Evolutionary conservation across 2,888 invertebrate genomes (phyloP).

Genomic region (Hedychridium roseum): DNA sequence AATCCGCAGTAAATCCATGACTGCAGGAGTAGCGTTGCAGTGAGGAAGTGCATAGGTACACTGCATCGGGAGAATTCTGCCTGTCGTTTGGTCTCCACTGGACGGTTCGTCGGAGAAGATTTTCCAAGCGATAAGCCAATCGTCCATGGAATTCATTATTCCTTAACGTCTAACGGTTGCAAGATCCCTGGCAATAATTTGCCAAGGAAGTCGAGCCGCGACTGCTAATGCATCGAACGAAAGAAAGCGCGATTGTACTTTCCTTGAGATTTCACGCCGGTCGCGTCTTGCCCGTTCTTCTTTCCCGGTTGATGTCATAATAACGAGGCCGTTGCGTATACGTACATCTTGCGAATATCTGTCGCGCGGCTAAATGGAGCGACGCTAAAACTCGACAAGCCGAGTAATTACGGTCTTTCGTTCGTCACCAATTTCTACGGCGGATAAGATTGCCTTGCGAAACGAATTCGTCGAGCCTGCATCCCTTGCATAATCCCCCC

Average conservation of each 20-base stretch:
- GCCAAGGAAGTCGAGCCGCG: slow-evolving; percentile 33
- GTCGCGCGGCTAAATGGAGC: slow-evolving; percentile 1
- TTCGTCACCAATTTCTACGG: slow-evolving; percentile 2
- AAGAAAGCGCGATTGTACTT: slow-evolving; percentile 37
- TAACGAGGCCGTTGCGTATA: not conserved
- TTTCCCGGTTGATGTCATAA: too few relatives aligned
- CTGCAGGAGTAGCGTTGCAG: slow-evolving; percentile 14
- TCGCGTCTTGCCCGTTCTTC: too few relatives aligned
- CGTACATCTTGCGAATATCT: not conserved
- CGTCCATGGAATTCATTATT: too few relatives aligned
- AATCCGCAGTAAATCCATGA: slow-evolving; percentile 21
- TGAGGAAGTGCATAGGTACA: slow-evolving; percentile 25
- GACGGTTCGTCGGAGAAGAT: too few relatives aligned
- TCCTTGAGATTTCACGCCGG: slow-evolving; percentile 12
- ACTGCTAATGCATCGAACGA: slow-evolving; percentile 27
- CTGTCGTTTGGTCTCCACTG: too few relatives aligned
- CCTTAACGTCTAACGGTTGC: slow-evolving; percentile 26
- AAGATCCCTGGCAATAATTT: slow-evolving; percentile 23
- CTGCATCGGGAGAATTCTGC: too few relatives aligned
- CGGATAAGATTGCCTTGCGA: slow-evolving; percentile 8
- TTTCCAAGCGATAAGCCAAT: too few relatives aligned
- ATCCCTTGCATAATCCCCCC: slow-evolving; percentile 16
- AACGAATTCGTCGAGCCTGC: slow-evolving; percentile 2
- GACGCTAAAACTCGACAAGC: slow-evolving; percentile 8
- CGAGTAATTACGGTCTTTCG: slow-evolving; percentile 2